Evolutionary conservation across 2,888 invertebrate species (phyloP).

Genomic region (Tanypteryx hageni): DNA sequence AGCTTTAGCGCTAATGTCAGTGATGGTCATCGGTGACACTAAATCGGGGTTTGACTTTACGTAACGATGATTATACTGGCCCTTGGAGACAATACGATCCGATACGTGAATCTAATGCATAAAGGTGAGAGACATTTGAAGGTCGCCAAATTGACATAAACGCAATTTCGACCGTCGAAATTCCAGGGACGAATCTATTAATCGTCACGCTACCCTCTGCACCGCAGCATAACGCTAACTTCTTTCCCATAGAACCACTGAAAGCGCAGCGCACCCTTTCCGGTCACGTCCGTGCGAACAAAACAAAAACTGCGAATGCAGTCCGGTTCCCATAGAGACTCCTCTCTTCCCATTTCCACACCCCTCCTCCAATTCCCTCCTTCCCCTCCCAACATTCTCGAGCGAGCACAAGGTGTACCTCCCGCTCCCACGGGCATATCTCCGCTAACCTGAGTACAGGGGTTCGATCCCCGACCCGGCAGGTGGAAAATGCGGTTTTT

Average conservation of each 20-base stretch:
- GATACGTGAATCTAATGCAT: too few species aligned
- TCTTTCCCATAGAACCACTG: background rate
- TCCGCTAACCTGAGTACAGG: constrained; percentile 8
- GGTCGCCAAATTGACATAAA: background rate
- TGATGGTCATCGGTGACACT: too few species aligned
- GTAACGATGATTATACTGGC: too few species aligned
- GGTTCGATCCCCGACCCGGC: constrained; percentile 20
- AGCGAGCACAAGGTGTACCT: background rate
- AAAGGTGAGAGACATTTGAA: too few species aligned
- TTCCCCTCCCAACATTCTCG: too few species aligned
- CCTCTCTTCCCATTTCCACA: background rate
- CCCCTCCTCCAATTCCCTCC: too few species aligned
- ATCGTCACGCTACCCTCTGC: background rate
- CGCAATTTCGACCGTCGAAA: background rate
- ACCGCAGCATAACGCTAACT: background rate
- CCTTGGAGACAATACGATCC: too few species aligned
- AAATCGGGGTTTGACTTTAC: too few species aligned
- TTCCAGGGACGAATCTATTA: background rate
- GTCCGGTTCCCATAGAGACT: background rate
- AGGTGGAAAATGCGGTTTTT: constrained; percentile 18
- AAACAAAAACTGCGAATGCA: background rate
- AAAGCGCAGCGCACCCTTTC: background rate
- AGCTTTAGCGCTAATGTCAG: too few species aligned
- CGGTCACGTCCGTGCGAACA: background rate
- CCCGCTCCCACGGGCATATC: background rate